phyloP scores from a whole-genome alignment of 2,113 vertebrate species.

The Cochlearius cochlearius region DNA sequence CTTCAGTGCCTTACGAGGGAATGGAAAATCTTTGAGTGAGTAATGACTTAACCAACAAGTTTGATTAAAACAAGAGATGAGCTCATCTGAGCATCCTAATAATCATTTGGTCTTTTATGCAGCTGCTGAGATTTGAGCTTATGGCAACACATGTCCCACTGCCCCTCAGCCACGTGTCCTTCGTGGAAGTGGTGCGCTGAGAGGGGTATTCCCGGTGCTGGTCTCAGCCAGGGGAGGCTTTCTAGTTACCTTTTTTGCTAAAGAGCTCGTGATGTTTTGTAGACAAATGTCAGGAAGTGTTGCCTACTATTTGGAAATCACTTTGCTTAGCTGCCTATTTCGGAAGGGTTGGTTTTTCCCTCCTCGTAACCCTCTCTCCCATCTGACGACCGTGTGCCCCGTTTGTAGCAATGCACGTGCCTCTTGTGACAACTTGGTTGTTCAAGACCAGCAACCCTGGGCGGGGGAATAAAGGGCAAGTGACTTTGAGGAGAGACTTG shows the following conservation, averaged over 20 bases:
- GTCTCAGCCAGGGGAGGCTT: background rate
- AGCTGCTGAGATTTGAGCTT: background rate
- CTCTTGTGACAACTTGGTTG: background rate
- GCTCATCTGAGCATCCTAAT: background rate
- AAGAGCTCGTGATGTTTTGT: background rate
- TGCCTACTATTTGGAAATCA: background rate
- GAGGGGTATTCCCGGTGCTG: background rate
- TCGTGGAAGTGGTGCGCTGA: accelerated
- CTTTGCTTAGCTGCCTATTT: background rate
- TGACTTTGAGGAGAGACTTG: background rate
- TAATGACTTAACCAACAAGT: background rate
- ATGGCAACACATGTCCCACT: background rate
- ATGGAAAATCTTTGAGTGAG: background rate
- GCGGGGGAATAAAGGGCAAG: background rate
- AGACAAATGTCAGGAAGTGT: background rate
- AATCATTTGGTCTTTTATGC: background rate
- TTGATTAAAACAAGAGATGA: background rate
- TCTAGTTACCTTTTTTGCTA: background rate
- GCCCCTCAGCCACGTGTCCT: background rate
- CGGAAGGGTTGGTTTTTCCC: background rate
- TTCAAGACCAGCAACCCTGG: accelerated
- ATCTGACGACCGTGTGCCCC: accelerated
- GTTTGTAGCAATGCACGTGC: accelerated
- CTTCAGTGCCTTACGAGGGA: background rate
- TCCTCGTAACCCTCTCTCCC: background rate